A percentile compares a stretch with the other conserved stretches of the same genome.
Evolutionary conservation across 1,140 invertebrate species (phyloP).

Genomic region (Procambarus virginalis): DNA sequence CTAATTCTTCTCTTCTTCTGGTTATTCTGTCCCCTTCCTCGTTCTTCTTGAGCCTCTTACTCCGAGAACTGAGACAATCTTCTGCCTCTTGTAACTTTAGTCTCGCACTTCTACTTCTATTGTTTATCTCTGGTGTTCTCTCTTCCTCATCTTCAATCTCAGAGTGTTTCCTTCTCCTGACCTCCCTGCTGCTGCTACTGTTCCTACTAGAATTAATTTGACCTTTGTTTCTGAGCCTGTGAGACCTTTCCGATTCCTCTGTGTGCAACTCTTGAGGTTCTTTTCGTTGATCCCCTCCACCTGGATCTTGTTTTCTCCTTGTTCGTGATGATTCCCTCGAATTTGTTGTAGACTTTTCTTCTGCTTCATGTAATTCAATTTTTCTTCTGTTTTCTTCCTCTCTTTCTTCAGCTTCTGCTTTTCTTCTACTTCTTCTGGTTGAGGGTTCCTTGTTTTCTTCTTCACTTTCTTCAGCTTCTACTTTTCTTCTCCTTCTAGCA

Average conservation of each 20-base stretch:
- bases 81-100: slow-evolving; percentile 8
- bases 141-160: slow-evolving; percentile 53
- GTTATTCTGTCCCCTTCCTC: slow-evolving; percentile 30
- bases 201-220: not conserved
- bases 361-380: not conserved
- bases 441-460: slow-evolving; percentile 76
- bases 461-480: slow-evolving; percentile 71
- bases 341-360: slow-evolving; percentile 28
- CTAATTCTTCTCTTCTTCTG: slow-evolving; percentile 31
- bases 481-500: not conserved
- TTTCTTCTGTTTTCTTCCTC: slow-evolving; percentile 70
- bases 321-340: too few relatives aligned
- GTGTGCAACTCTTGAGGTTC: too few relatives aligned
- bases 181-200: slow-evolving; percentile 5
- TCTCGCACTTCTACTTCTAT: slow-evolving; percentile 25
- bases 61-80: slow-evolving; percentile 1
- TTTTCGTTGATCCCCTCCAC: too few relatives aligned
- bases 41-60: slow-evolving; percentile 27
- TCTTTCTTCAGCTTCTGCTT: slow-evolving; percentile 75
- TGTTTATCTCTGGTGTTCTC: not conserved
- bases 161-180: slow-evolving; percentile 49
- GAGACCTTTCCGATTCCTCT: too few relatives aligned
- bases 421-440: slow-evolving; percentile 71
- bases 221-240: too few relatives aligned
- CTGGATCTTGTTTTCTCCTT: too few relatives aligned